Evolutionary conservation across 2,888 invertebrate species (phyloP).

Genomic region (Protonemura montana): DNA sequence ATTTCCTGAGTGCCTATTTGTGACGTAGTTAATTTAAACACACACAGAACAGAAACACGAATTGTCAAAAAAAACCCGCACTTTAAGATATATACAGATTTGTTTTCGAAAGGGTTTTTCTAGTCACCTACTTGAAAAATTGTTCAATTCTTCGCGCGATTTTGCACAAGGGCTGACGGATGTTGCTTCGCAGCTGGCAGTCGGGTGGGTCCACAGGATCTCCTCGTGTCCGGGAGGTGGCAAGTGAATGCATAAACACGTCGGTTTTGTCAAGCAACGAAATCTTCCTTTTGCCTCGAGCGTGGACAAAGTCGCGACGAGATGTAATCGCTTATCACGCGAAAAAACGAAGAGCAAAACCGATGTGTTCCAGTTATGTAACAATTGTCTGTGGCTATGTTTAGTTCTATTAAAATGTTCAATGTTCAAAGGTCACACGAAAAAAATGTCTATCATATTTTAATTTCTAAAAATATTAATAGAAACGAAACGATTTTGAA

Average conservation of each 20-base stretch:
- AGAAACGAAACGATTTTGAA: neutral
- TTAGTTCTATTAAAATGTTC: neutral
- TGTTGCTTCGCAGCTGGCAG: neutral
- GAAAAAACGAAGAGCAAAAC: too few relatives aligned
- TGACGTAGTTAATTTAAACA: slow-evolving; percentile 28
- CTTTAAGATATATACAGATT: slow-evolving; percentile 23
- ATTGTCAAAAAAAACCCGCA: slow-evolving; percentile 29
- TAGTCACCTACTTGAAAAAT: slow-evolving; percentile 15
- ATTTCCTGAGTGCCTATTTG: slow-evolving; percentile 42
- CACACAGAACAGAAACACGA: slow-evolving; percentile 26
- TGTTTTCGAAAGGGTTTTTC: neutral
- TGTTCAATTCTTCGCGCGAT: slow-evolving; percentile 17
- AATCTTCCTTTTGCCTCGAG: neutral
- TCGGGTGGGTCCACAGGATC: neutral
- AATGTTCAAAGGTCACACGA: neutral
- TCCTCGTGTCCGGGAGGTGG: neutral
- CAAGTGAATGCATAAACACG: neutral
- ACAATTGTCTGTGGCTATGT: neutral
- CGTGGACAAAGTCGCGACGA: too few relatives aligned
- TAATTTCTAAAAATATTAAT: neutral
- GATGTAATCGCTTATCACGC: too few relatives aligned
- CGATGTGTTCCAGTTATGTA: neutral
- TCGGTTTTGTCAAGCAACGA: neutral
- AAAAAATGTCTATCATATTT: neutral
- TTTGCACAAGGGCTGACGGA: neutral